Base-by-base conservation (phyloP, 2,888 invertebrate genomes). In the Rhamnusium bicolor region DNA sequence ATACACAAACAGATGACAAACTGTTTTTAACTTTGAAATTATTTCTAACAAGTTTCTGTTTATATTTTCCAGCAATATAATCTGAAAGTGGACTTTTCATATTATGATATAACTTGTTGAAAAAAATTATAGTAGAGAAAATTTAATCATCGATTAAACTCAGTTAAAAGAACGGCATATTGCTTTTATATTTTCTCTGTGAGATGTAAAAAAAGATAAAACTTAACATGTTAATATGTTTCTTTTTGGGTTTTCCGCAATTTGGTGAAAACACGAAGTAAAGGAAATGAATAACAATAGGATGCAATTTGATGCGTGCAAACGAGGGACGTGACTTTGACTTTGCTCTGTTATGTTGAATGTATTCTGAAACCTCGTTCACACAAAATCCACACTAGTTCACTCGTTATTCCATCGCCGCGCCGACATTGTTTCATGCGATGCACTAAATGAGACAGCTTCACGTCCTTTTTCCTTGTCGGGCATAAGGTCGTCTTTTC, bases 261-360 rank as follows among this genome's bases (percentile, higher is more conserved):
- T 71, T 71, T 71, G 58, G 54, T 49, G 56, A 51, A 69, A 56
- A 49, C 53, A 40, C 40, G 63, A 66, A 74, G 71, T 63, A 71
- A 65, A 32, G 71, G 62, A 68, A 74, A 74, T 70, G 66, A 77
- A 74, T 76, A 73, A 68, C 75, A 77, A 72, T 72, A 72, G 71
- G 74, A 77, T 74, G 74, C 73, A 77, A 77, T 76, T 76, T 78
- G 74, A 71, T 75, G 70, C 71, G 78, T 79, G 72, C 74, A 73
- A 79, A 76, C 72, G 76, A 73, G 69, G 69, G 54, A 79, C 76
- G 77, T 77, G 75, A 79, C 73, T 76, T 74, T 72, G 77, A 71
- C 77, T 70, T 71, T 32, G 65, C 62, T 71, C 71, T 61, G 53
- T 62, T 73, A 58, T 73, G 71, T 75, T 76, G 72, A 76, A 74